Conservation (phyloP, 2,797 vertebrate species). For the Eulemur mongoz region DNA sequence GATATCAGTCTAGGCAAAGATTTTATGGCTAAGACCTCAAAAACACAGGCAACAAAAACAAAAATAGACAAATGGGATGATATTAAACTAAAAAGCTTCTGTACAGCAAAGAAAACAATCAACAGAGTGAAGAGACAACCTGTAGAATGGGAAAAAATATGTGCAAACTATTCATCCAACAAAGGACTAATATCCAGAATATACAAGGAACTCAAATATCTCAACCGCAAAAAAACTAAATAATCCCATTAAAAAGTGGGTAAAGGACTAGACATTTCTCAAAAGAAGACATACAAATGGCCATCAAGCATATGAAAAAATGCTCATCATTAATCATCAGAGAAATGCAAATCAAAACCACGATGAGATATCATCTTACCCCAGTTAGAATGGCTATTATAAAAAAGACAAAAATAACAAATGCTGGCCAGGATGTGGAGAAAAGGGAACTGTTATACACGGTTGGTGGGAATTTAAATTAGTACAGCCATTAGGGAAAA, state of each 20-base stretch:
- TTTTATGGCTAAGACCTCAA: neutral
- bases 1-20: neutral
- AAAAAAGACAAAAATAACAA: neutral
- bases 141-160: neutral
- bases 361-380: neutral
- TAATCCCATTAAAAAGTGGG: neutral
- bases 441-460: neutral
- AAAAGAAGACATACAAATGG: neutral
- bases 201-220: neutral
- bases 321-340: neutral
- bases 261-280: neutral
- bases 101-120: neutral
- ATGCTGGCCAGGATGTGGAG: neutral
- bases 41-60: neutral
- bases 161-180: neutral
- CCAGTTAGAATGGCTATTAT: neutral
- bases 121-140: neutral
- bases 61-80: neutral
- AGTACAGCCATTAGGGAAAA: neutral
- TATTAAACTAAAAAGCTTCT: neutral
- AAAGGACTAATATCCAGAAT: neutral
- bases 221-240: neutral
- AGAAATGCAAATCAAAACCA: neutral
- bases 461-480: neutral
- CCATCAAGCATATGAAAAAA: neutral